These are phyloP conservation scores for Gymnoscopelus braueri DNA, from an alignment of 2,797 vertebrate species.

Conservation along the genomic window DNA sequence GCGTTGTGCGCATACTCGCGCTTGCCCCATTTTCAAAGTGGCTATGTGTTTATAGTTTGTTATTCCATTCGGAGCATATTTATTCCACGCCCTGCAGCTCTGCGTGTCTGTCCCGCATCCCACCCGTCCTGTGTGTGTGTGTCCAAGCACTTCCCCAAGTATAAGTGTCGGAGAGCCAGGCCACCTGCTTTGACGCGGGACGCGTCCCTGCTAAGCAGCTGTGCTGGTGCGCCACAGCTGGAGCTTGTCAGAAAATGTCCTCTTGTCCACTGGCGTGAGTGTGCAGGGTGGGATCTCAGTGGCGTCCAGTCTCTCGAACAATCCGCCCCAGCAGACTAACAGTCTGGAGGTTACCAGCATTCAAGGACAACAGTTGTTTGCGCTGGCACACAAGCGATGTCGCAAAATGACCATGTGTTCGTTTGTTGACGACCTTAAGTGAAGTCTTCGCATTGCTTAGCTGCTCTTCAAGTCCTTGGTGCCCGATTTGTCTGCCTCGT, in stretches of 20 bases:
- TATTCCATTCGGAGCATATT: slow-evolving; percentile 61
- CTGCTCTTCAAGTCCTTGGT: slow-evolving; percentile 55
- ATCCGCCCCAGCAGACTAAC: slow-evolving; percentile 41
- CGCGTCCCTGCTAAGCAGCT: slow-evolving; percentile 60
- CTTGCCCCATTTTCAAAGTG: slow-evolving; percentile 31
- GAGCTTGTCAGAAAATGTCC: slow-evolving; percentile 69
- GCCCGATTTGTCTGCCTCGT: slow-evolving; percentile 11
- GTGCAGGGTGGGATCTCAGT: slow-evolving; percentile 54
- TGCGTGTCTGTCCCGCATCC: slow-evolving; percentile 47
- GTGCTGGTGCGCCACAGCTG: slow-evolving; percentile 68
- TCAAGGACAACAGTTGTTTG: slow-evolving; percentile 77
- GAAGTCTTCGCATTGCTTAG: slow-evolving; percentile 52
- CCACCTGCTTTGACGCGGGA: slow-evolving; percentile 64
- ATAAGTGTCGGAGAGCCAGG: slow-evolving; percentile 47
- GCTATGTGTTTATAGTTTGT: slow-evolving; percentile 54
- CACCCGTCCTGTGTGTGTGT: slow-evolving; percentile 49
- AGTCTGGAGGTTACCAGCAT: slow-evolving; percentile 52
- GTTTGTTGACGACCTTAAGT: slow-evolving; percentile 53
- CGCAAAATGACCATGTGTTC: slow-evolving; percentile 58
- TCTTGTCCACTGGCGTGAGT: slow-evolving; percentile 62
- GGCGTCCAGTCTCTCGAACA: slow-evolving; percentile 56
- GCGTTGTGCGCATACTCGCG: slow-evolving; percentile 20
- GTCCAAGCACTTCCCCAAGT: slow-evolving; percentile 42
- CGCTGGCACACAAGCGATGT: slow-evolving; percentile 32
- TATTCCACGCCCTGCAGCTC: slow-evolving; percentile 56